Percentiles rank a stretch among this genome's conserved stretches.
Conservation (phyloP, 2,113 vertebrate genomes). For the Thinocorus orbignyianus region DNA sequence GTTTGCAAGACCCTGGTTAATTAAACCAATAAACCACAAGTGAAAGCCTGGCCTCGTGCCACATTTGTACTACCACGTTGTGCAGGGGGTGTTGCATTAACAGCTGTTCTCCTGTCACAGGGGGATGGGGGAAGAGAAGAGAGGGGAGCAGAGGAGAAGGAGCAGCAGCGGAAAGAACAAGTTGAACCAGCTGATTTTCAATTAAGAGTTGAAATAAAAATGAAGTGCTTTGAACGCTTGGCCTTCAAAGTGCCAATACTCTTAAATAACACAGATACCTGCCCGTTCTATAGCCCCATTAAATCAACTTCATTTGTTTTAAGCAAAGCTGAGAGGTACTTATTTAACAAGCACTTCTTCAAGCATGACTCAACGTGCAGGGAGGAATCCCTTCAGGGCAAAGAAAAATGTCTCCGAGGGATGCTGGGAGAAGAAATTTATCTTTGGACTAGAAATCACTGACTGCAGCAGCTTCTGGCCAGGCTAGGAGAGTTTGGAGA, state of each 20-base stretch:
- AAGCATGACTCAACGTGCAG: not conserved
- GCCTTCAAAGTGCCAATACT: slow-evolving; percentile 49
- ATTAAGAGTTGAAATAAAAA: slow-evolving; percentile 58
- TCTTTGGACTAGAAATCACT: not conserved
- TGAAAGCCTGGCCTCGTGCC: slow-evolving; percentile 30
- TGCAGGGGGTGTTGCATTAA: not conserved
- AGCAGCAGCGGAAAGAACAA: not conserved
- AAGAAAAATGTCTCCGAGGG: not conserved
- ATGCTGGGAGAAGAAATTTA: not conserved
- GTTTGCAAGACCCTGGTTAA: slow-evolving; percentile 53
- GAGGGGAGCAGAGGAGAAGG: not conserved
- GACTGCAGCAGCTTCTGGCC: not conserved
- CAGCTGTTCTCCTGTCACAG: not conserved
- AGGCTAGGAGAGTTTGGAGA: not conserved
- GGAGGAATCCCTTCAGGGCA: not conserved
- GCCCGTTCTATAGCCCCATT: not conserved
- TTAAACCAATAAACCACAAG: slow-evolving; percentile 72
- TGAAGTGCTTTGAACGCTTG: not conserved
- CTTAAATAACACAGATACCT: slow-evolving; percentile 56
- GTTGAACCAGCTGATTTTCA: slow-evolving; percentile 31
- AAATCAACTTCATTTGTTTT: slow-evolving; percentile 55
- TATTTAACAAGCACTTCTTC: slow-evolving; percentile 12
- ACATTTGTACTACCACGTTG: not conserved
- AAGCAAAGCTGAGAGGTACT: not conserved
- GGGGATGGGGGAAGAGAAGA: not conserved